Evolutionary conservation across 2,797 vertebrate genomes (phyloP).

Genomic region (Pogoniulus pusillus): DNA sequence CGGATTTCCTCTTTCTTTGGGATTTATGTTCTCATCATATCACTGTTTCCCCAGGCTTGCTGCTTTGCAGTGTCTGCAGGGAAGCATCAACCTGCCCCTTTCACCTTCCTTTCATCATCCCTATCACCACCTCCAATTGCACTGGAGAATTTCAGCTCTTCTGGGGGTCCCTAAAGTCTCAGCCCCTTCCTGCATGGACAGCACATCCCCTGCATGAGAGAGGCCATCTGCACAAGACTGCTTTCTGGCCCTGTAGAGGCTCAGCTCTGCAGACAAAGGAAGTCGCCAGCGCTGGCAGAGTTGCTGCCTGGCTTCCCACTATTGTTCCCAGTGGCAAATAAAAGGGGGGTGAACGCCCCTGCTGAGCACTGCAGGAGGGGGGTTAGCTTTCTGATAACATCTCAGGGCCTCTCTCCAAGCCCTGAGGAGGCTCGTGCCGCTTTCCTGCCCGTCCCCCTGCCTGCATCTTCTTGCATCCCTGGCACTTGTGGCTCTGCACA

Average conservation of each 20-base stretch:
- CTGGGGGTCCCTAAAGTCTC: not conserved
- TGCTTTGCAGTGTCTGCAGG: not conserved
- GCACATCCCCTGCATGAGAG: not conserved
- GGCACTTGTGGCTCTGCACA: not conserved
- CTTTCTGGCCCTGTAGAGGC: not conserved
- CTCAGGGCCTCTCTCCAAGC: not conserved
- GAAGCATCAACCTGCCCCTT: not conserved
- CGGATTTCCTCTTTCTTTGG: slow-evolving; percentile 36
- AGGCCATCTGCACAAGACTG: not conserved
- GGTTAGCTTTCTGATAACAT: not conserved
- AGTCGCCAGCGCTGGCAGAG: slow-evolving; percentile 24
- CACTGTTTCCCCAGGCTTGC: not conserved
- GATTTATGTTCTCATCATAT: slow-evolving; percentile 9
- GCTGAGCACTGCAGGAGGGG: slow-evolving; percentile 1
- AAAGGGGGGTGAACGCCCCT: slow-evolving; percentile 45
- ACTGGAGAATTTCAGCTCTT: not conserved
- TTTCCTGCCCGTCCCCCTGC: not conserved
- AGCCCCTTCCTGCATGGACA: not conserved
- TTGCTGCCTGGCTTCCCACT: slow-evolving; percentile 48
- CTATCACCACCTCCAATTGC: not conserved
- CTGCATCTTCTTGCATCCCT: not conserved
- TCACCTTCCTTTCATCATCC: not conserved
- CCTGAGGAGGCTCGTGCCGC: not conserved
- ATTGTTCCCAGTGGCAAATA: slow-evolving; percentile 61
- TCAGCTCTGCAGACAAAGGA: slow-evolving; percentile 17